Base-by-base conservation (phyloP, 2,797 vertebrate genomes). In the Gorsachius magnificus region DNA sequence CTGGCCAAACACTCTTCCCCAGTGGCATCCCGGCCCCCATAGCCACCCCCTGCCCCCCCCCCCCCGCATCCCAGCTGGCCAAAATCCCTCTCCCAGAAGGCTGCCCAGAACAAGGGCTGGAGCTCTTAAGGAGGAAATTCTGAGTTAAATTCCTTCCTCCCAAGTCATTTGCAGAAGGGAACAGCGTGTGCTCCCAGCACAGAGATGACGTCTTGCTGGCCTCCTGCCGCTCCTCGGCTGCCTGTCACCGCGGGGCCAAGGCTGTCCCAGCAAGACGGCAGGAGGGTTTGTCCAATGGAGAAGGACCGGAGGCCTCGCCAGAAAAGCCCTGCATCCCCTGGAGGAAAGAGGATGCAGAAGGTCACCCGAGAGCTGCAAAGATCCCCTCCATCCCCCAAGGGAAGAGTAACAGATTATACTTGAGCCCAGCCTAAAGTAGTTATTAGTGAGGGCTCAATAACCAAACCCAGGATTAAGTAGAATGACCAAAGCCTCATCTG, bases 121-220 rank as follows among this genome's bases (percentile, higher is more conserved):
- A 84, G 58, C 41, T 69, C 66, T 77, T 72, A 72, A 90, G 58
- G 86, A 94, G 83, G 85, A 95, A 95, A 84, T 94, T 93, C 84
- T 83, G 90, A 80, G 66, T 86, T 93, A 90, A 91, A 96, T 97
- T 97, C 91, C 83, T 94, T 93, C 91, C 96, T 95, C 74, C 28
- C 17, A 0, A 94, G 74, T 94, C 74, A 94, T 76, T 90, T 15
- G 16, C 41, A 71, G 88, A 85, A 83, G 53, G 63, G 96, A 97
- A 96, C 94, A 95, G 81, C 3, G 2, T 89, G 95, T 97, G 81
- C 96, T 96, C 89, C 70, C 63, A 80, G 92, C 92, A 91, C 65
- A 90, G 35, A 31, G 36, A 93, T 93, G 89, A 94, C 68, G 71
- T 96, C 90, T 94, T 76, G 24, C 50, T 90, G 94, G 93, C 88